Conservation (phyloP, 2,113 vertebrate species). For the Sminthopsis crassicaudata region DNA sequence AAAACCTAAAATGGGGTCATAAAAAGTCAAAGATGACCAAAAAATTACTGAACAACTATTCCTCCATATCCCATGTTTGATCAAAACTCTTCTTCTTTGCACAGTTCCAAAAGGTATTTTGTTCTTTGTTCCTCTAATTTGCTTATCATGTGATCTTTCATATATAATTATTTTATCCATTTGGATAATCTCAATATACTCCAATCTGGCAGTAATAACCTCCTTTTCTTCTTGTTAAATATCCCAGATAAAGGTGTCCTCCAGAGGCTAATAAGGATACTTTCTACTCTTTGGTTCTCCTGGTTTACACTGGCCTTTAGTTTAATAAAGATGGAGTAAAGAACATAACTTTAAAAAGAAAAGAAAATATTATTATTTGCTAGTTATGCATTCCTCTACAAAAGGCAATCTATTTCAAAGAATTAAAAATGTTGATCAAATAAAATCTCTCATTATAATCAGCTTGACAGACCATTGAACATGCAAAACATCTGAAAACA, state of each 20-base stretch:
- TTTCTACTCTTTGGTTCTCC: background rate
- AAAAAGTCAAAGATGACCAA: too few relatives aligned
- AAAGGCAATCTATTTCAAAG: background rate
- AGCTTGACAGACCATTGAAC: background rate
- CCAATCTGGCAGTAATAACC: background rate
- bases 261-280: background rate
- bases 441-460: background rate
- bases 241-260: background rate
- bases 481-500: background rate
- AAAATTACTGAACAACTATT: too few relatives aligned
- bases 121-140: too few relatives aligned
- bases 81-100: too few relatives aligned
- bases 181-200: background rate
- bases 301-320: background rate
- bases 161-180: background rate
- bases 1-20: too few relatives aligned
- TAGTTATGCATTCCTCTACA: background rate
- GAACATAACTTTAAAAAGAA: background rate
- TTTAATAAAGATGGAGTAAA: background rate
- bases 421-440: background rate
- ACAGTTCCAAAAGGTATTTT: too few relatives aligned
- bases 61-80: too few relatives aligned
- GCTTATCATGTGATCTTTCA: background rate
- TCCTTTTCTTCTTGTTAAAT: background rate
- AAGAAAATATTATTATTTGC: background rate